Evolutionary conservation across 2,113 vertebrate species (phyloP).

Genomic region (Tretioscincus oriximinensis): DNA sequence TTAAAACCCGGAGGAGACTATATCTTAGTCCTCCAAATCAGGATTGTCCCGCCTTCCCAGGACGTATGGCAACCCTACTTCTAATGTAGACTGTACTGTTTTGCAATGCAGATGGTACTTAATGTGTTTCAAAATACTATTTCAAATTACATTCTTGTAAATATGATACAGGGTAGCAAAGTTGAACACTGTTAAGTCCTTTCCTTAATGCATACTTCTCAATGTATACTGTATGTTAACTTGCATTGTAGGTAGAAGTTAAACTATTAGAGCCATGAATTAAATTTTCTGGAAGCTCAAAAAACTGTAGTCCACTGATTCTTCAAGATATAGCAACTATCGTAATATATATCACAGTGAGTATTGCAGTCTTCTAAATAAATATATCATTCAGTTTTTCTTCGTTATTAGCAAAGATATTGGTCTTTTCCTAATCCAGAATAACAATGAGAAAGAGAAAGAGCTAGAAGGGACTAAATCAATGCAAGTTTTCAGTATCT

Average conservation of each 20-base stretch:
- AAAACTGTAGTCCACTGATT: neutral
- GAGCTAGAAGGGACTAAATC: too few relatives aligned
- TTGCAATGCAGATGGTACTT: conserved; percentile 31
- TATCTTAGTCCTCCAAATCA: too few relatives aligned
- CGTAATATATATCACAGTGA: neutral
- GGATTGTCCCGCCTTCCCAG: too few relatives aligned
- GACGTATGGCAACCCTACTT: too few relatives aligned
- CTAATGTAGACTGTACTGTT: conserved; percentile 47
- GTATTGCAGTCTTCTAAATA: neutral
- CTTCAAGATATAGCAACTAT: neutral
- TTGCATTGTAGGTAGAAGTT: neutral
- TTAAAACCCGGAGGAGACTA: too few relatives aligned
- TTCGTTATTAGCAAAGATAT: neutral
- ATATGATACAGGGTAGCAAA: conserved; percentile 7
- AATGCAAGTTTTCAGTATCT: neutral
- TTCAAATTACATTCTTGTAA: conserved; percentile 14
- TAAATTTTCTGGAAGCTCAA: neutral
- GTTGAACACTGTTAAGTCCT: neutral
- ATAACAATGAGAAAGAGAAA: neutral
- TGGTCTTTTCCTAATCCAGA: neutral
- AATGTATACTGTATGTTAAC: neutral
- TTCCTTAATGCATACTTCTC: too few relatives aligned
- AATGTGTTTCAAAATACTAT: neutral
- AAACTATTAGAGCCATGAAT: neutral
- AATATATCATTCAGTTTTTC: neutral